Percentiles rank a stretch among this genome's conserved stretches.
Conservation (phyloP, 2,113 vertebrate species). For the Hydrolagus affinis region DNA sequence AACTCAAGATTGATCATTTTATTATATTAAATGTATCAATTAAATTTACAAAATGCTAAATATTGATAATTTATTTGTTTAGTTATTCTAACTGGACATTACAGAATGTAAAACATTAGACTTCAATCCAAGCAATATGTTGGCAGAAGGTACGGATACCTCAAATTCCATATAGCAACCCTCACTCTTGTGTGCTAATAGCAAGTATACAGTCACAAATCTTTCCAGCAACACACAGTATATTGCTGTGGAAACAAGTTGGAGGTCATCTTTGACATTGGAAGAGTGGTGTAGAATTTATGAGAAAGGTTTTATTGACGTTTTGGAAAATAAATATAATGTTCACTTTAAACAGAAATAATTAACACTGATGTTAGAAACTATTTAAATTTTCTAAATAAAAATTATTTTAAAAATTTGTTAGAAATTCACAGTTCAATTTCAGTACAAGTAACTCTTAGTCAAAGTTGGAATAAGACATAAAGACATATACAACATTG, state of each 20-base stretch:
- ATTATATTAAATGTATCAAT: not conserved
- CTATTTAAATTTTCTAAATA: too few relatives aligned
- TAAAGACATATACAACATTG: too few relatives aligned
- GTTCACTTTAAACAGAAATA: too few relatives aligned
- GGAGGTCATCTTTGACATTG: not conserved
- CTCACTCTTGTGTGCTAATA: slow-evolving; percentile 38
- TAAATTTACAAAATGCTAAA: slow-evolving; percentile 11
- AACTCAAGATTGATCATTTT: not conserved
- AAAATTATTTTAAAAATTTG: too few relatives aligned
- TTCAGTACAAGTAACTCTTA: too few relatives aligned
- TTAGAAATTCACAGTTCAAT: too few relatives aligned
- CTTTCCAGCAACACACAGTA: slow-evolving; percentile 38
- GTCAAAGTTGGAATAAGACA: too few relatives aligned
- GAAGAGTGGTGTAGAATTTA: too few relatives aligned
- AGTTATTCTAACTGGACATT: not conserved
- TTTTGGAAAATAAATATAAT: too few relatives aligned
- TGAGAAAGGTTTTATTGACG: too few relatives aligned
- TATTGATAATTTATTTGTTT: not conserved
- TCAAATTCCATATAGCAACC: slow-evolving; percentile 42
- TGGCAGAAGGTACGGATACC: slow-evolving; percentile 36
- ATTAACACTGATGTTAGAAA: too few relatives aligned
- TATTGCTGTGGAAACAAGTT: slow-evolving; percentile 38
- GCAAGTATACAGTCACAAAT: slow-evolving; percentile 42
- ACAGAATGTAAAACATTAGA: not conserved
- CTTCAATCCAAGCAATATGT: not conserved